Conservation (phyloP, 2,888 invertebrate species). For the Machimus atricapillus region DNA sequence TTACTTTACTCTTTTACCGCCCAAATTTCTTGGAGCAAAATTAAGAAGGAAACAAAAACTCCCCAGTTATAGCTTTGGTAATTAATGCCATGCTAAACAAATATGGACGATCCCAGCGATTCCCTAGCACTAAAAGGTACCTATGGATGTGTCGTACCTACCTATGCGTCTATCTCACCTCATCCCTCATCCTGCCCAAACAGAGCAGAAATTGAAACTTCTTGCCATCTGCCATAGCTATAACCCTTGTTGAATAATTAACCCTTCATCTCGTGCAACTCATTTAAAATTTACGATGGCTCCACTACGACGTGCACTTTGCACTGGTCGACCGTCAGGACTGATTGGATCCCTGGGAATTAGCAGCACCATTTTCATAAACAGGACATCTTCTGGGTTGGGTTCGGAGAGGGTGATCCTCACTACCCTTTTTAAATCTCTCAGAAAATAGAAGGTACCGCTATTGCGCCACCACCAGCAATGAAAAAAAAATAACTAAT, state of each 20-base stretch:
- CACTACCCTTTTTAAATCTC: not conserved
- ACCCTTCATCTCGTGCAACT: slow-evolving; percentile 28
- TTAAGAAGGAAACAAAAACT: not conserved
- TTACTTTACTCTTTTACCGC: not conserved
- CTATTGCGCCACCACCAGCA: not conserved
- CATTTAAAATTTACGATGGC: slow-evolving; percentile 29
- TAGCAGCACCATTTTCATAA: not conserved
- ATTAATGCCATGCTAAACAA: not conserved
- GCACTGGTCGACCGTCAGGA: not conserved
- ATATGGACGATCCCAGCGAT: not conserved
- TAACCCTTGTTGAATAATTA: slow-evolving; percentile 29
- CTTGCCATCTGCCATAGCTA: not conserved
- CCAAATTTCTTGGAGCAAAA: not conserved
- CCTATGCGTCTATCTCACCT: not conserved
- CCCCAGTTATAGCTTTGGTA: not conserved
- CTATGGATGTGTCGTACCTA: not conserved
- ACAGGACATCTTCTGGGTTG: not conserved
- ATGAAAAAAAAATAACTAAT: slow-evolving; percentile 17
- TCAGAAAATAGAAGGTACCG: not conserved
- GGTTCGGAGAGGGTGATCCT: not conserved
- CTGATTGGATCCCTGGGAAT: slow-evolving; percentile 25
- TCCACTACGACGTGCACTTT: not conserved
- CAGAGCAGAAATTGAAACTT: not conserved
- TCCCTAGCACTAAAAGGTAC: not conserved
- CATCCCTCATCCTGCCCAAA: not conserved